These are phyloP conservation scores for Gymnoscopelus braueri DNA, from an alignment of 2,797 vertebrate species.

Conservation along the genomic window DNA sequence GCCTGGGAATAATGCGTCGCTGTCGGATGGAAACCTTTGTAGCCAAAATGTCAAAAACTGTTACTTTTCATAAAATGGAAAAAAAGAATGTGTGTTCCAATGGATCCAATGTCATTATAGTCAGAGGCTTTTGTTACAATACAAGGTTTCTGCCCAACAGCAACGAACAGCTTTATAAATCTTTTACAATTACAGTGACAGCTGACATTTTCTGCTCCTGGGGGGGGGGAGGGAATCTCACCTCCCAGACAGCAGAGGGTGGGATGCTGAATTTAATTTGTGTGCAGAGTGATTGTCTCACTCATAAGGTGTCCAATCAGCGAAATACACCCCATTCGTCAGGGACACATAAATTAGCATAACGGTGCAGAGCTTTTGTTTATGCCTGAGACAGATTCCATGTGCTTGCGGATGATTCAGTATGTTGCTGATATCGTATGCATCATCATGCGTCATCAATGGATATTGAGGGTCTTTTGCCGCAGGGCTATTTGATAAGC, in stretches of 20 bases:
- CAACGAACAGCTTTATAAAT: background rate
- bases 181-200: slow-evolving; percentile 8
- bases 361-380: background rate
- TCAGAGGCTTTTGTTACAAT: too few relatives aligned
- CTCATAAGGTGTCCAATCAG: slow-evolving; percentile 5
- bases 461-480: background rate
- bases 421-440: background rate
- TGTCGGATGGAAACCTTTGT: background rate
- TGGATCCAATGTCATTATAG: too few relatives aligned
- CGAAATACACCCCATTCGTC: background rate
- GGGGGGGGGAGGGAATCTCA: too few relatives aligned
- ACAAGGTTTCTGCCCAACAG: too few relatives aligned
- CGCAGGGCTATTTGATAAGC: background rate
- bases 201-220: slow-evolving; percentile 20
- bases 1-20: background rate
- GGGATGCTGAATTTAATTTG: slow-evolving; percentile 4
- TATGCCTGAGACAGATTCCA: background rate
- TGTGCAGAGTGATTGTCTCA: background rate
- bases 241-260: too few relatives aligned
- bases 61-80: too few relatives aligned
- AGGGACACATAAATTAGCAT: background rate
- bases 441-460: background rate
- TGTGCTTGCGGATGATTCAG: background rate
- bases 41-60: too few relatives aligned
- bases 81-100: too few relatives aligned